Base-by-base conservation (phyloP, 2,797 vertebrate genomes). In the Sebastes ruberrimus region DNA sequence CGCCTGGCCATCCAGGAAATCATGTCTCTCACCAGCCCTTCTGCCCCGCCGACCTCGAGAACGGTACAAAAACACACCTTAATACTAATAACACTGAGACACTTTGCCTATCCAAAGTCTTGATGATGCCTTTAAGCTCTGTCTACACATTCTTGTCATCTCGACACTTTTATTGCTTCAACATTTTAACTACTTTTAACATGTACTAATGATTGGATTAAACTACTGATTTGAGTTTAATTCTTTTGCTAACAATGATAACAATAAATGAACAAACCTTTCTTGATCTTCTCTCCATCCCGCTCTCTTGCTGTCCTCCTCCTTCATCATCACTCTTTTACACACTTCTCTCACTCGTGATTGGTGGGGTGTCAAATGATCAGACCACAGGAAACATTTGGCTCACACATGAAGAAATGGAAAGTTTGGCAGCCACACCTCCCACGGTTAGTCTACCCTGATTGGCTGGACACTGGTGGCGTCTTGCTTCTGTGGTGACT, bases 361-460 rank as follows among this genome's bases (percentile, higher is more conserved):
- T 87, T 85, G 83, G 88, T 23, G 86, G 84, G 84, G 72, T 86
- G 76, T 89, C 86, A 89, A 32, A 88, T 84, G 89, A 88, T 95
- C 96, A 99, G 99, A 98, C 96, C 94, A 99, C 99, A 88, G 98
- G 98, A 93, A 99, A 99, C 97, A 97, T 99, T 94, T 99, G 99
- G 99, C 95, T 99, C 96, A 99, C 99, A 69, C 99, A 99, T 69
- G 99, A 99, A 95, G 99, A 99, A 88, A 99, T 99, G 98, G 98
- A 99, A 96, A 98, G 95, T 92, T 97, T 99, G 94, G 94, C 98
- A 81, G 98, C 97, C 90, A 97, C 98, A 0, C 97, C 97, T 30
- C 97, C 96, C 92, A 99, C 97, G 99, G 99, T 99, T 96, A 99
- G 99, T 99, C 89, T 72, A 1, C 61, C 42, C 64, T 53, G 79